These are phyloP conservation scores for Aplysina aerophoba DNA, from an alignment of 37 sponge, comb jelly and placozoan genomes.

Conservation along the genomic window DNA sequence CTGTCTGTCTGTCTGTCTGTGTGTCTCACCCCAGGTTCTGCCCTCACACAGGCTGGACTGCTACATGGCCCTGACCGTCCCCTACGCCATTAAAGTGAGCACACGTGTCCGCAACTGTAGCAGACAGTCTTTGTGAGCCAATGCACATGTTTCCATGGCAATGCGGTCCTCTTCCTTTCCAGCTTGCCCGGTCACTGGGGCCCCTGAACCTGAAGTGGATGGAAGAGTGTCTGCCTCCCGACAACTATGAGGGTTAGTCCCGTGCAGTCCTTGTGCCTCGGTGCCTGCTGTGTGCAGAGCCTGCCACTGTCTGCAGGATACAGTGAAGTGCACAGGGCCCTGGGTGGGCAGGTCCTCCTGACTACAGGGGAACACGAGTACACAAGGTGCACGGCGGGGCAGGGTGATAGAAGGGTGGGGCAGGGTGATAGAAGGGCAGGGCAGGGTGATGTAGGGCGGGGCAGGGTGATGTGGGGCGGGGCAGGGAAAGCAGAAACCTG, in stretches of 20 bases:
- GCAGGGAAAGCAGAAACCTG: too few relatives aligned
- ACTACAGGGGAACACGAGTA: slow-evolving; percentile 93
- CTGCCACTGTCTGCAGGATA: slow-evolving; percentile 41
- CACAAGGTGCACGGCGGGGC: slow-evolving; percentile 50
- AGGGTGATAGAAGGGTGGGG: too few relatives aligned
- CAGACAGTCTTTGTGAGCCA: too few relatives aligned
- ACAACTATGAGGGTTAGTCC: slow-evolving; percentile 67
- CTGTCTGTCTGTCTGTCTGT: background rate
- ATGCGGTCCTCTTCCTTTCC: background rate
- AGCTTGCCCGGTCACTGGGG: slow-evolving; percentile 70
- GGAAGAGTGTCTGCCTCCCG: slow-evolving; percentile 84
- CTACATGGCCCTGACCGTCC: slow-evolving; percentile 84
- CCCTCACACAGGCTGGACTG: slow-evolving; percentile 90
- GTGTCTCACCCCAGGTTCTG: background rate
- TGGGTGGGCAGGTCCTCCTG: slow-evolving; percentile 58
- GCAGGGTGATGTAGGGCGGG: too few relatives aligned
- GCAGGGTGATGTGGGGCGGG: too few relatives aligned
- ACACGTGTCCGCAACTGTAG: background rate
- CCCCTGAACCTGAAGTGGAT: slow-evolving; percentile 82
- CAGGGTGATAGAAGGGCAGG: too few relatives aligned
- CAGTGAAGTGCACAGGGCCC: slow-evolving; percentile 54
- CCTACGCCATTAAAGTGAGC: slow-evolving; percentile 76
- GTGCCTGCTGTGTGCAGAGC: background rate
- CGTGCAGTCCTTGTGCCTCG: background rate
- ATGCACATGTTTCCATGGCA: background rate